phyloP scores from a whole-genome alignment of 2,888 invertebrate species.

The Eupithecia abbreviata region DNA sequence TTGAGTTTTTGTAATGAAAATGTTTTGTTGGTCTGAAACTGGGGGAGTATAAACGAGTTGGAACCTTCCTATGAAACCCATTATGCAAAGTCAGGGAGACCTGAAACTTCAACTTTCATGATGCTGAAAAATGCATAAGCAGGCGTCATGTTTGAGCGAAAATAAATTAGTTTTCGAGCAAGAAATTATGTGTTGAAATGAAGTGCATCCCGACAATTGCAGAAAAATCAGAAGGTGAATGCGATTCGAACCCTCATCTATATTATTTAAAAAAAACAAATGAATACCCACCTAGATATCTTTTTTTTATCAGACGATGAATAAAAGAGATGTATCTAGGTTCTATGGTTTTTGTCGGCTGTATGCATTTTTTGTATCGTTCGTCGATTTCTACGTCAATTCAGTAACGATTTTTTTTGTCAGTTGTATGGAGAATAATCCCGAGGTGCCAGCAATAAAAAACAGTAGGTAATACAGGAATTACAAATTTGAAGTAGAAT shows the following conservation, averaged over 20 bases:
- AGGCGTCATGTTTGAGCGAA: not conserved
- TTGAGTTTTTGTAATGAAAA: not conserved
- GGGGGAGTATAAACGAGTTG: not conserved
- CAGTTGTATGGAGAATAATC: too few relatives aligned
- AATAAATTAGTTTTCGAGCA: not conserved
- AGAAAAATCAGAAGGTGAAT: not conserved
- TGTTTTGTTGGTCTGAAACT: not conserved
- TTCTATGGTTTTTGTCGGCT: too few relatives aligned
- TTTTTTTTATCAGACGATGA: not conserved
- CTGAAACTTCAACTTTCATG: not conserved
- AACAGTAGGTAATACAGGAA: too few relatives aligned
- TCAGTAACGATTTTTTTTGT: too few relatives aligned
- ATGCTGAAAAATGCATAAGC: slow-evolving; percentile 3
- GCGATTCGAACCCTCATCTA: not conserved
- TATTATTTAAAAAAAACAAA: not conserved
- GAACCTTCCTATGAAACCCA: not conserved
- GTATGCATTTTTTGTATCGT: too few relatives aligned
- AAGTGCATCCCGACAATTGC: not conserved
- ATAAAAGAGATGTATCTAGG: too few relatives aligned
- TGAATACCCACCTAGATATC: not conserved
- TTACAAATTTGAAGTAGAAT: too few relatives aligned
- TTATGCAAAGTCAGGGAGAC: slow-evolving; percentile 7
- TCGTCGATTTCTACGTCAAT: too few relatives aligned
- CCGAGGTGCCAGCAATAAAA: too few relatives aligned
- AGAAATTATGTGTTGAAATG: not conserved